Conservation (phyloP, 2,797 vertebrate species). For the Limnodromus scolopaceus region DNA sequence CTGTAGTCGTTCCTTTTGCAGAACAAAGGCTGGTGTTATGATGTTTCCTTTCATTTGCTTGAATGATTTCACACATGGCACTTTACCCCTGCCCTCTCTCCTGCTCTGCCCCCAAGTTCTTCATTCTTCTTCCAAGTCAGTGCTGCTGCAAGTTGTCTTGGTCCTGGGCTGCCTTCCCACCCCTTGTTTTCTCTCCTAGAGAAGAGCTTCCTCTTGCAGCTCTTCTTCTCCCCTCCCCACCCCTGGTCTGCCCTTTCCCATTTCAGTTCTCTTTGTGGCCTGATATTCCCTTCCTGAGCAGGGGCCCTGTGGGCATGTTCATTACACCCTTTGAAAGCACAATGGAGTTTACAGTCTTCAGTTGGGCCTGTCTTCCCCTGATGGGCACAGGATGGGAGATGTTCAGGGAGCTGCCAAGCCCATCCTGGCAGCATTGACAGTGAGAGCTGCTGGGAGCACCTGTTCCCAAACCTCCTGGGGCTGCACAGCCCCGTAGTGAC, state of each 20-base stretch:
- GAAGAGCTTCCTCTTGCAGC: background rate
- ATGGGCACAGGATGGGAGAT: background rate
- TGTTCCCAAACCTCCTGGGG: background rate
- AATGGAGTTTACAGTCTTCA: background rate
- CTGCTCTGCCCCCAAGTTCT: background rate
- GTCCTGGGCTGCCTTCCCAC: background rate
- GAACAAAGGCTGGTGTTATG: background rate
- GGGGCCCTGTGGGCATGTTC: rapidly evolving
- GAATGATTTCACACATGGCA: background rate
- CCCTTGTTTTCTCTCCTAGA: background rate
- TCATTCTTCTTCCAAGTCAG: background rate
- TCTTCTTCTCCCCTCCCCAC: background rate
- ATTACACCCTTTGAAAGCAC: background rate
- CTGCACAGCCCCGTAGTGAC: rapidly evolving
- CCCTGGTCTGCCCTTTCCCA: rapidly evolving
- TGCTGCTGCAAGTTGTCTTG: rapidly evolving
- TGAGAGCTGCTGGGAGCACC: background rate
- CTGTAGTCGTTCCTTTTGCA: background rate
- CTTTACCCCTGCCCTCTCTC: background rate
- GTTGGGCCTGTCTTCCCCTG: background rate
- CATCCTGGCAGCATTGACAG: background rate
- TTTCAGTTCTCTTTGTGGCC: background rate
- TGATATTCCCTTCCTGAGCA: background rate
- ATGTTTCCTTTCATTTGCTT: background rate
- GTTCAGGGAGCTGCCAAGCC: background rate